Percentiles rank a stretch among this genome's conserved stretches.
Evolutionary conservation across 1,140 invertebrate species (phyloP).

Genomic region (Tetraneura akinire): DNA sequence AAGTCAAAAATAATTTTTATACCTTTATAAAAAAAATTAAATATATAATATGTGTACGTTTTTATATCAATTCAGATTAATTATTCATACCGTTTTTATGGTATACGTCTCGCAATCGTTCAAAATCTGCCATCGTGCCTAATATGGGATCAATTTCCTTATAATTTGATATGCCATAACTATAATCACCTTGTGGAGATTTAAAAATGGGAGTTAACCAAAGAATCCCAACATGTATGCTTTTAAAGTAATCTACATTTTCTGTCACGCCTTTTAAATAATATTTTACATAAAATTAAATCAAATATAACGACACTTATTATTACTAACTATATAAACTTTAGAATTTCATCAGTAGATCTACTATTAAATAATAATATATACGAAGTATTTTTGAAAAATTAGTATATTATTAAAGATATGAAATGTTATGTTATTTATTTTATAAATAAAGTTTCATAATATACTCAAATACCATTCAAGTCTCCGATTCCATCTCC

Average conservation of each 20-base stretch:
- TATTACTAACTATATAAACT: too few species aligned
- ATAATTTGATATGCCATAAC: constrained; percentile 73
- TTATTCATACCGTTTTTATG: constrained; percentile 54
- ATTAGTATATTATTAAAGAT: too few species aligned
- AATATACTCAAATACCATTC: constrained; percentile 58
- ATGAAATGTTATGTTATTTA: too few species aligned
- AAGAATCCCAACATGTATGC: constrained; percentile 68
- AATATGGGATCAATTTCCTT: constrained; percentile 60
- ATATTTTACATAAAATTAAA: too few species aligned
- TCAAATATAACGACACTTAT: too few species aligned
- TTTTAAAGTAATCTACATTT: constrained; percentile 68
- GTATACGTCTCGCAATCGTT: constrained; percentile 59
- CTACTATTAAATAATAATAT: too few species aligned
- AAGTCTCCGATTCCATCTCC: constrained; percentile 78
- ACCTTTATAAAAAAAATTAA: constrained; percentile 60
- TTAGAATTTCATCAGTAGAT: too few species aligned
- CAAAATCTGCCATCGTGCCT: constrained; percentile 67
- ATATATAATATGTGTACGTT: not conserved
- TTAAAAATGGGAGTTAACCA: constrained; percentile 75
- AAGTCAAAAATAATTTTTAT: constrained; percentile 81
- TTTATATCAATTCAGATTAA: constrained; percentile 55
- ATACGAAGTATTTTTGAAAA: too few species aligned
- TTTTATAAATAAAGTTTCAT: too few species aligned
- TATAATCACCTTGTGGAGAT: constrained; percentile 71
- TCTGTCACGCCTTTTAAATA: constrained; percentile 61